Conservation (phyloP, 2,797 vertebrate genomes). For the Tapirus indicus region DNA sequence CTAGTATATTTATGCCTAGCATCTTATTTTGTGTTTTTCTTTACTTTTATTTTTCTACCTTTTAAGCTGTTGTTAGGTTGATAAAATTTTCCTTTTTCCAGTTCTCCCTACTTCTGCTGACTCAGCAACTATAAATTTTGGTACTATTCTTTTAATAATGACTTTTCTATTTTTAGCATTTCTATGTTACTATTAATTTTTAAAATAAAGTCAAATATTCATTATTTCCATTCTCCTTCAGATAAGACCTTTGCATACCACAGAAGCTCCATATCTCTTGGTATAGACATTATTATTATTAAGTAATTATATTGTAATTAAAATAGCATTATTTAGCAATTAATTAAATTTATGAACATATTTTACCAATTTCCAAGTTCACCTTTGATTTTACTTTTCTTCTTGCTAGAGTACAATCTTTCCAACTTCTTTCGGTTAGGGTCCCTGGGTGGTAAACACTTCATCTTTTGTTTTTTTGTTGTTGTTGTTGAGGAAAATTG, state of each 20-base stretch:
- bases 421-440: background rate
- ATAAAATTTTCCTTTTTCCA: background rate
- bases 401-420: background rate
- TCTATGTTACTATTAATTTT: conserved; percentile 32
- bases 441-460: background rate
- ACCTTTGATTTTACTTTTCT: background rate
- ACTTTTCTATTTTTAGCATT: conserved; percentile 4
- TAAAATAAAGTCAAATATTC: conserved; percentile 13
- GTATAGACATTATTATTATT: background rate
- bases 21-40: background rate
- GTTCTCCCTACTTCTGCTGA: background rate
- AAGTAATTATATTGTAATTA: background rate
- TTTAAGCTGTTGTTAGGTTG: background rate
- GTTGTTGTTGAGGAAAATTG: no score
- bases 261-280: background rate
- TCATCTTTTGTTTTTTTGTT: background rate
- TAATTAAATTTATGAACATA: background rate
- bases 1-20: background rate
- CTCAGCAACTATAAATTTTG: background rate
- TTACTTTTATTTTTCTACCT: background rate
- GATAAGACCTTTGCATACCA: background rate
- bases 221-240: background rate
- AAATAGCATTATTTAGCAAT: conserved; percentile 16
- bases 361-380: background rate
- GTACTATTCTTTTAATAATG: background rate